Base-by-base conservation (phyloP, 2,888 invertebrate genomes). In the Lomographa bimaculata region DNA sequence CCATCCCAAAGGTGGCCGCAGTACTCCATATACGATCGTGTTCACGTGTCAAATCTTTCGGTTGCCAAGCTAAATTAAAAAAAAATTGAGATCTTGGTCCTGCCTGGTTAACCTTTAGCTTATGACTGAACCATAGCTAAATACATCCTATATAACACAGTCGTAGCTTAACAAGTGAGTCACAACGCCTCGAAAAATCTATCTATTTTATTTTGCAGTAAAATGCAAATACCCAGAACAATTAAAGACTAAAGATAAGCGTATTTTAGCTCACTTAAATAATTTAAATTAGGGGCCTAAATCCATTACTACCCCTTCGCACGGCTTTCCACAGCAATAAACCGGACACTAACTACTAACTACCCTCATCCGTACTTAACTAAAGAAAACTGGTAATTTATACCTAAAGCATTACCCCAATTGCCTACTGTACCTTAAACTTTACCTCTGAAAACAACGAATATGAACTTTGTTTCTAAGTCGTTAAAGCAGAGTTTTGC, bases 321-420 rank as follows among this genome's bases (percentile, higher is more conserved):
- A 34, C 32, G 28, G 47, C 55, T 57, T 59, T 54, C 58, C 49
- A 46, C 49, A 53, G 57, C 63, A 55, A 65, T 73, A 71, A 74
- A 63, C 55, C 37, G 71, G 71, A 67, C 72, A 67, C 71, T 70
- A 79, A 75, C 75, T 71, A 62, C 77, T 75, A 77, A 77, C 73
- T 69, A 62, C 77, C 71, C 68, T 71, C 74, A 77, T 74, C 72
- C 72, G 70, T 71, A 74, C 78, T 78, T 78, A 78, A 79, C 67
- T 67, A 78, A 84, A 83, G 82, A 82, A 81, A 84, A 79, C 75
- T 77, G 71, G 72, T 79, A 79, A 83, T 85, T 83, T 84, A 84
- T 82, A 74, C 67, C 65, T 66, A 71, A 69, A 70, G 65, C 75
- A 79, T 83, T 82, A 78, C 74, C 81, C 79, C 74, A 82, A 81